Evolutionary conservation across 1,140 invertebrate species (phyloP).

Genomic region (Pristionchus pacificus): DNA sequence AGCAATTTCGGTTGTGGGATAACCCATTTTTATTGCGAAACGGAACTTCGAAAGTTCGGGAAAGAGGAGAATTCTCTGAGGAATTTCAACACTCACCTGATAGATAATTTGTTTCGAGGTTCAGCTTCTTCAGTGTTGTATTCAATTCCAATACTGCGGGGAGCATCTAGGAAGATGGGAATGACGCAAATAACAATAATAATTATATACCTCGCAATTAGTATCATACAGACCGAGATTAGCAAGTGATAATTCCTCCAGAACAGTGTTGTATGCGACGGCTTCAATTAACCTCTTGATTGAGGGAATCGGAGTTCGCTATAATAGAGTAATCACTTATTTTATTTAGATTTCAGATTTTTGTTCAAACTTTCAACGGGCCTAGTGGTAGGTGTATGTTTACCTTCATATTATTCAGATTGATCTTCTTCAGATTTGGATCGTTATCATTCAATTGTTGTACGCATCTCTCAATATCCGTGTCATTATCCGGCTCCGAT

Average conservation of each 20-base stretch:
- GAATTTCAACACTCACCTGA: too few species aligned
- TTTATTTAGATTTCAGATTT: slow-evolving; percentile 1
- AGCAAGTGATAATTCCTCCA: slow-evolving; percentile 60
- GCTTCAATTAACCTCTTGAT: slow-evolving; percentile 59
- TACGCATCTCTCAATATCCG: slow-evolving; percentile 61
- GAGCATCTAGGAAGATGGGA: slow-evolving; percentile 54
- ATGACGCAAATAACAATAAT: not conserved
- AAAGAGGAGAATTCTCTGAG: too few species aligned
- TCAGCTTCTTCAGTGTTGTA: slow-evolving; percentile 59
- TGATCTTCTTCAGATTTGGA: slow-evolving; percentile 53
- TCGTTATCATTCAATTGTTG: slow-evolving; percentile 60
- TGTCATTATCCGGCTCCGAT: slow-evolving; percentile 61
- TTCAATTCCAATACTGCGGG: slow-evolving; percentile 60
- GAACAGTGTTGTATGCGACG: slow-evolving; percentile 60
- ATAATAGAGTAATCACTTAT: slow-evolving; percentile 28
- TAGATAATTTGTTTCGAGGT: slow-evolving; percentile 63
- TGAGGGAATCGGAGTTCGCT: slow-evolving; percentile 62
- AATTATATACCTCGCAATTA: slow-evolving; percentile 58
- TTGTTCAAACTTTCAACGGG: too few species aligned
- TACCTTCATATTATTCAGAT: slow-evolving; percentile 59
- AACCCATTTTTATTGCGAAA: not conserved
- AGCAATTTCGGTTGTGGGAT: not conserved
- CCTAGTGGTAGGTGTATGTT: too few species aligned
- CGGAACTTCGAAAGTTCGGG: too few species aligned
- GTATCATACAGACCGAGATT: slow-evolving; percentile 61